These are phyloP conservation scores for Halotydeus destructor DNA, from an alignment of 1,140 invertebrate species.

Conservation along the genomic window DNA sequence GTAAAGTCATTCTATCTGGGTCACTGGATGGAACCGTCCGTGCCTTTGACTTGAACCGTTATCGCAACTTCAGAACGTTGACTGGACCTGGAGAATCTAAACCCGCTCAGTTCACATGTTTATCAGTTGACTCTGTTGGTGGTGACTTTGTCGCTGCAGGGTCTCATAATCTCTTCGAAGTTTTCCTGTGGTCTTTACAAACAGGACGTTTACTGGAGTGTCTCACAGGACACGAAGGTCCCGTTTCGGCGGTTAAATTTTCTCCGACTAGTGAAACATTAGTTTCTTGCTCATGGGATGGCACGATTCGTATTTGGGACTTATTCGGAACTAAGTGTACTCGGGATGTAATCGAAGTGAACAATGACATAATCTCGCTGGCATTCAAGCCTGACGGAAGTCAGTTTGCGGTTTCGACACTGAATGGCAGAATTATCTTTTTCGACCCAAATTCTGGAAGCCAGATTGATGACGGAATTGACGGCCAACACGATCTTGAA, in stretches of 20 bases:
- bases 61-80: slow-evolving; percentile 89
- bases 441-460: slow-evolving; percentile 47
- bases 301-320: slow-evolving; percentile 77
- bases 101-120: slow-evolving; percentile 75
- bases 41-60: slow-evolving; percentile 76
- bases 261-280: slow-evolving; percentile 44
- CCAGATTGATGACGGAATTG: slow-evolving; percentile 49
- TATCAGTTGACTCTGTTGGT: slow-evolving; percentile 55
- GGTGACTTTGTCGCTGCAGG: slow-evolving; percentile 82
- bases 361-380: slow-evolving; percentile 59
- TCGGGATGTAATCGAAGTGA: slow-evolving; percentile 59
- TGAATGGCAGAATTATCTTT: slow-evolving; percentile 69
- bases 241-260: slow-evolving; percentile 61
- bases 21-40: slow-evolving; percentile 86
- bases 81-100: slow-evolving; percentile 43
- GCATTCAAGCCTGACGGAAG: slow-evolving; percentile 66
- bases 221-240: slow-evolving; percentile 59
- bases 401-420: slow-evolving; percentile 70
- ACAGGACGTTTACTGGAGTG: slow-evolving; percentile 62
- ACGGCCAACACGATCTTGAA: slow-evolving; percentile 69
- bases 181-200: slow-evolving; percentile 87
- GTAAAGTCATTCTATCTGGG: slow-evolving; percentile 71
- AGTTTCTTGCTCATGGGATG: slow-evolving; percentile 81
- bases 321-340: slow-evolving; percentile 43
- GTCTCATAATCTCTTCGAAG: slow-evolving; percentile 76